These are phyloP conservation scores for Harpagoxenus sublaevis DNA, from an alignment of 2,888 invertebrate species.

Conservation along the genomic window DNA sequence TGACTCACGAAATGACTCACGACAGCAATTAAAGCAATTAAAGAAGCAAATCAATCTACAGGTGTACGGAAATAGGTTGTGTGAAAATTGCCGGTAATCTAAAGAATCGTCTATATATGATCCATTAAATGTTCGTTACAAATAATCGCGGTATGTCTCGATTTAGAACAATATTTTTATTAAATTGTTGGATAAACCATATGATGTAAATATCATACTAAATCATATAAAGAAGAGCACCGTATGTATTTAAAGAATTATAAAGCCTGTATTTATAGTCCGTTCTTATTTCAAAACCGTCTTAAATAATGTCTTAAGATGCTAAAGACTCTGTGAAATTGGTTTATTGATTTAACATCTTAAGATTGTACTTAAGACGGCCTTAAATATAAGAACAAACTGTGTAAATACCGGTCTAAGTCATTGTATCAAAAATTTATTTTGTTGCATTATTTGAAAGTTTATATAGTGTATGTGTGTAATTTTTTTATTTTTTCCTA, in stretches of 20 bases:
- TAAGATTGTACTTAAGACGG: too few relatives aligned
- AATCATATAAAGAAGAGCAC: too few relatives aligned
- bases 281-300: too few relatives aligned
- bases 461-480: neutral
- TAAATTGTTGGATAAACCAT: neutral
- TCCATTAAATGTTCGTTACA: neutral
- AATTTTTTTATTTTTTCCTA: neutral
- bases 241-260: too few relatives aligned
- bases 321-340: too few relatives aligned
- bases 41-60: neutral
- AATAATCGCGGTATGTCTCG: neutral
- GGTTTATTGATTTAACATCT: too few relatives aligned
- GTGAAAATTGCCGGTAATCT: neutral
- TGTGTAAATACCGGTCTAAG: too few relatives aligned
- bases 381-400: too few relatives aligned
- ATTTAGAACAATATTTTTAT: neutral
- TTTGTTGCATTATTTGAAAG: neutral
- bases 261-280: too few relatives aligned
- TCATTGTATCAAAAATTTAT: neutral
- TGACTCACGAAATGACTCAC: neutral
- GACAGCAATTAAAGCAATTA: constrained; percentile 5
- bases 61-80: neutral
- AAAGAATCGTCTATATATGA: neutral
- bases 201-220: neutral
- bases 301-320: too few relatives aligned